phyloP scores from a whole-genome alignment of 2,888 invertebrate genomes.

The Heliconius erato region DNA sequence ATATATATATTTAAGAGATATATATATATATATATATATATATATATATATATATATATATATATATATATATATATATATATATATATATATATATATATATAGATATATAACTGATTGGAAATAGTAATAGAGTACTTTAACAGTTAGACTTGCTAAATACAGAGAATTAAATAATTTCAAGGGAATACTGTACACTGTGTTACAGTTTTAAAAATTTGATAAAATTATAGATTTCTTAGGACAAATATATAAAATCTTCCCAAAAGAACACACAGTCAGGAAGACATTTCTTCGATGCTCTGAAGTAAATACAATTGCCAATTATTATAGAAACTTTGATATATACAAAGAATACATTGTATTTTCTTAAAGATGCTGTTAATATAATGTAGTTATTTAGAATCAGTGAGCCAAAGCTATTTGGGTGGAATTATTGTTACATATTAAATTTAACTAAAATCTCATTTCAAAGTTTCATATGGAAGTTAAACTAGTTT shows the following conservation, averaged over 20 bases:
- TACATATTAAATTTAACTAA: slow-evolving; percentile 12
- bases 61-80: no score
- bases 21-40: no score
- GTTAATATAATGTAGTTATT: slow-evolving; percentile 2
- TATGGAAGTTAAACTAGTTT: slow-evolving; percentile 15
- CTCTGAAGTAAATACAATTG: not conserved
- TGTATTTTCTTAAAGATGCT: not conserved
- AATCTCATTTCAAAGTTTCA: slow-evolving; percentile 19
- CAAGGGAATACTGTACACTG: no score
- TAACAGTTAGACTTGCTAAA: no score
- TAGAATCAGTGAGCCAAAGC: not conserved
- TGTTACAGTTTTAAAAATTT: not conserved
- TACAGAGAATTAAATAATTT: no score
- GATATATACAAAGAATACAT: not conserved
- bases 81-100: no score
- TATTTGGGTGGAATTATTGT: not conserved
- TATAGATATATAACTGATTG: no score
- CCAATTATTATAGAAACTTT: not conserved
- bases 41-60: no score
- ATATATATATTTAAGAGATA: no score
- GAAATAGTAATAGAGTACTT: no score
- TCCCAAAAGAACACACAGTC: no score
- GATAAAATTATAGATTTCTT: not conserved
- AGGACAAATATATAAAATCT: no score
- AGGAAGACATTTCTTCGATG: not conserved